Evolutionary conservation across 2,888 invertebrate genomes (phyloP).

Genomic region (Cantharis flavilabris): DNA sequence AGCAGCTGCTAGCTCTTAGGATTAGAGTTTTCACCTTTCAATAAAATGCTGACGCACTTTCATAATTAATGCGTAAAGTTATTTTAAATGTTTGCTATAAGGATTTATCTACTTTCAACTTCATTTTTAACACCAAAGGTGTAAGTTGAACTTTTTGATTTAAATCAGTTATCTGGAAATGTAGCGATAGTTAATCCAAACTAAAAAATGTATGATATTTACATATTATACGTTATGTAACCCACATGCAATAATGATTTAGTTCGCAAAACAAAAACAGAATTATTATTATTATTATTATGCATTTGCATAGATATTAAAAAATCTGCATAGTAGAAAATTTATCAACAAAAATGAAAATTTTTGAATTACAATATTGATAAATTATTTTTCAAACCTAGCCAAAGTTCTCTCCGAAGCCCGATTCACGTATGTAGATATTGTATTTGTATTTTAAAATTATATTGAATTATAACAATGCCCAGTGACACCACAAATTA

Average conservation of each 20-base stretch:
- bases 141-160: background rate
- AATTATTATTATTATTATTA: background rate
- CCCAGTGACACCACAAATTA: background rate
- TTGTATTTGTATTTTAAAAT: background rate
- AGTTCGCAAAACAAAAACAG: background rate
- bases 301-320: background rate
- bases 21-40: background rate
- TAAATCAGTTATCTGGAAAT: background rate
- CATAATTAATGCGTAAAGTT: background rate
- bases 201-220: background rate
- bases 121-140: background rate
- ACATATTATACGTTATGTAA: background rate
- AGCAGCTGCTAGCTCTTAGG: background rate
- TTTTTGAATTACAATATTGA: background rate
- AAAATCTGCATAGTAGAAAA: background rate
- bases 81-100: background rate
- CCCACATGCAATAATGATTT: background rate
- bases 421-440: background rate
- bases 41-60: background rate
- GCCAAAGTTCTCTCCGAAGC: background rate
- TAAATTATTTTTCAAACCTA: background rate
- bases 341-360: background rate
- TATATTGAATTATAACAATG: background rate
- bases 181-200: background rate
- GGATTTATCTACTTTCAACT: background rate